Evolutionary conservation across 2,113 vertebrate genomes (phyloP).

Genomic region (Solenodon paradoxus): DNA sequence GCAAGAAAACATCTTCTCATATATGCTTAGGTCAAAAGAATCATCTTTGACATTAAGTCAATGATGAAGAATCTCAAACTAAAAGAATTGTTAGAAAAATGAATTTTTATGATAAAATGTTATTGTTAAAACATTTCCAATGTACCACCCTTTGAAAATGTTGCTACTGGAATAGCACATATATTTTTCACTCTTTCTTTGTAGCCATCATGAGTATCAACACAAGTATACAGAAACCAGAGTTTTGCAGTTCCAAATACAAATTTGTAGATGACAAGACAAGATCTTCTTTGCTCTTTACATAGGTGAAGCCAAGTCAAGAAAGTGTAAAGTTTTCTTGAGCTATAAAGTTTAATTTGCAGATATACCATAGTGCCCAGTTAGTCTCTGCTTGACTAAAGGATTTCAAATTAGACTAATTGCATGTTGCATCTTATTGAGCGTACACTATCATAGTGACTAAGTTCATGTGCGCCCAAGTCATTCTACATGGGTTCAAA

Average conservation of each 20-base stretch:
- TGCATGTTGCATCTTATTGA: neutral
- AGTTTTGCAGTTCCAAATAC: neutral
- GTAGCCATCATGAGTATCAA: neutral
- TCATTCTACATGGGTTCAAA: neutral
- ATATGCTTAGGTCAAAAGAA: neutral
- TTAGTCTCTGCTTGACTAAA: neutral
- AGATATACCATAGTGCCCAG: neutral
- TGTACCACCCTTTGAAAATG: conserved; percentile 24
- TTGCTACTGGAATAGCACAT: neutral
- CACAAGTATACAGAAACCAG: neutral
- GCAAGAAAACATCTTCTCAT: conserved; percentile 42
- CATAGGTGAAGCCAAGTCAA: neutral
- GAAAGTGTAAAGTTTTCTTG: neutral
- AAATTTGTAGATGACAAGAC: neutral
- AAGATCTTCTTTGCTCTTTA: neutral
- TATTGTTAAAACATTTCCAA: neutral
- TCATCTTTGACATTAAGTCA: conserved; percentile 39
- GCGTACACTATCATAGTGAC: neutral
- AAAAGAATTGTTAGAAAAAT: conserved; percentile 2
- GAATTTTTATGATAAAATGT: neutral
- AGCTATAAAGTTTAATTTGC: neutral
- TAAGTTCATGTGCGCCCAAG: neutral
- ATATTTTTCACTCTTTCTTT: neutral
- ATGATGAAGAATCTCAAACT: conserved; percentile 1
- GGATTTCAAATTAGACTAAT: neutral